Base-by-base conservation (phyloP, 2,888 invertebrate genomes). In the Perizoma flavofasciatum region DNA sequence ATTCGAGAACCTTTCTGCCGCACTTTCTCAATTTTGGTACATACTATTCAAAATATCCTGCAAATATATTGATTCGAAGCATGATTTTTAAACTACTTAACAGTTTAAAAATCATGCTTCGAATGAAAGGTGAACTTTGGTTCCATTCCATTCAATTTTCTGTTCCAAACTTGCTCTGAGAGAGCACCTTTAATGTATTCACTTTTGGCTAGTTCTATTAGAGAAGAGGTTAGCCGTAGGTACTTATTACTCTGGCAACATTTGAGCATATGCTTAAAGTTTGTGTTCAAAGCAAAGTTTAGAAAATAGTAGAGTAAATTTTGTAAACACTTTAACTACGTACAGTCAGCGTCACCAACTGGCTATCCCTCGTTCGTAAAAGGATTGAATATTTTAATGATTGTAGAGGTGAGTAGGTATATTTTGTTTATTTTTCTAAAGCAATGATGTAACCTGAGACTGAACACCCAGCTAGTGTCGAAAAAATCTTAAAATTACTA, bases 161-260 rank as follows among this genome's bases (percentile, higher is more conserved):
- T 59, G 50, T 50, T 55, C 45, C 49, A 58, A 68, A 61, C 65
- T 69, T 53, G 49, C 41, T 58, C 49, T 39, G 41, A 32, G 44
- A 50, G 54, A 56, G 58, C 53, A 61, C 41, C 58, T 61, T 53
- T 65, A 61, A 65, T 63, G 61, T 63, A 67, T 67, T 67, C 60
- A 69, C 61, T 69, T 65, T 63, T 65, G 60, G 57, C 48, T 61
- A 57, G 61, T 61, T 66, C 56, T 56, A 63, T 66, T 59, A 60
- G 55, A 47, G 49, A 55, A 60, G 50, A 40, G 49, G 35, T 57
- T 55, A 58, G 55, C 62, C 35, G 22, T 44, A 44, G 39, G 49
- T 52, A 49, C 53, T 59, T 59, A 47, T 41, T 57, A 59, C 55
- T 58, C 54, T 49, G 49, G 57, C 59, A 55, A 54, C 62, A 51